phyloP scores from a whole-genome alignment of 2,888 invertebrate genomes.

The Stegana nigrithorax region DNA sequence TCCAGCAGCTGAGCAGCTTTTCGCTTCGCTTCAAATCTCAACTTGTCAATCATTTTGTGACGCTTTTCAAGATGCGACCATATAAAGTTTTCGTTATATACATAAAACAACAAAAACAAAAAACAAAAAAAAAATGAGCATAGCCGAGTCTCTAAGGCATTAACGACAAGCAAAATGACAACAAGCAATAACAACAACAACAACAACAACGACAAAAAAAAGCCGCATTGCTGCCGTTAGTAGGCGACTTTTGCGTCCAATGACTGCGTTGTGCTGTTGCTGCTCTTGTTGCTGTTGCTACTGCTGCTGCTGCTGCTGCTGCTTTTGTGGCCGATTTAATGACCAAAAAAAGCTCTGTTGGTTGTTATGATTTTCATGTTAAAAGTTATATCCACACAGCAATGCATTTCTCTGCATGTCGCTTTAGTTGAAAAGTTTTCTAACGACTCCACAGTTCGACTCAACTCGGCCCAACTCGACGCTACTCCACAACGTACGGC shows the following conservation, averaged over 20 bases:
- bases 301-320: not conserved
- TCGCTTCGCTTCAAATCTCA: not conserved
- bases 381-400: not conserved
- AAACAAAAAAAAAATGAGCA: too few species aligned
- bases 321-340: not conserved
- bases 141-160: not conserved
- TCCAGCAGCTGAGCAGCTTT: not conserved
- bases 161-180: too few species aligned
- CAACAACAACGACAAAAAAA: not conserved
- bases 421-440: not conserved
- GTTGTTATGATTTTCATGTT: conserved; percentile 1
- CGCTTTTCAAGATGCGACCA: not conserved
- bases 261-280: not conserved
- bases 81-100: not conserved
- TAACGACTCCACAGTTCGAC: not conserved
- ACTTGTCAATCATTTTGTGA: conserved; percentile 4
- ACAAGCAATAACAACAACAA: not conserved
- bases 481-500: too few species aligned
- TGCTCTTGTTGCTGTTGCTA: not conserved
- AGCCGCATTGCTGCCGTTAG: too few species aligned
- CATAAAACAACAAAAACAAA: not conserved
- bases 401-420: not conserved
- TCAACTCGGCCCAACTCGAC: not conserved
- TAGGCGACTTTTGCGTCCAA: not conserved
- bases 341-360: conserved; percentile 5